A percentile compares a stretch with the other conserved stretches of the same genome.
phyloP scores from a whole-genome alignment of 2,113 vertebrate genomes.

The Rhinogobius similis region DNA sequence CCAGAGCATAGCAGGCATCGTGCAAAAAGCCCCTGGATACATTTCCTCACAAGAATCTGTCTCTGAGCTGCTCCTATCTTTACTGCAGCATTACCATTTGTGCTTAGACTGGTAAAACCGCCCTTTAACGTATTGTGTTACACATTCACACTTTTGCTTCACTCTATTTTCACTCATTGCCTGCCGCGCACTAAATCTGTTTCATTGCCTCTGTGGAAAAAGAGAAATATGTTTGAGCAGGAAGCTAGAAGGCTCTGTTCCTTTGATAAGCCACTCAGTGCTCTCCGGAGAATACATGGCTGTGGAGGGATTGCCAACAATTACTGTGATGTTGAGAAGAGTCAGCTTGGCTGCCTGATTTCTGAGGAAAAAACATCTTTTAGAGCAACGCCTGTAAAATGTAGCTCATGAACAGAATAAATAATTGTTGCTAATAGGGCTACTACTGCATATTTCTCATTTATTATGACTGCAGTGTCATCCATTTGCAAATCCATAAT shows the following conservation, averaged over 20 bases:
- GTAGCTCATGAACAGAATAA: constrained; percentile 7
- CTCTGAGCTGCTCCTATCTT: constrained; percentile 41
- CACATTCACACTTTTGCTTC: constrained; percentile 32
- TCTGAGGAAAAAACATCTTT: constrained; percentile 27
- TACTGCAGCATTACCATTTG: constrained; percentile 31
- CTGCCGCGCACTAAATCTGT: constrained; percentile 39
- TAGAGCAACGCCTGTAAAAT: constrained; percentile 3
- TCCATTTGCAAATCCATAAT: not conserved
- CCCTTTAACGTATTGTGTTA: constrained; percentile 57
- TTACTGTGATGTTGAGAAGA: constrained; percentile 60
- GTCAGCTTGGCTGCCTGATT: constrained; percentile 53
- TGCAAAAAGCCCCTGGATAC: constrained; percentile 32
- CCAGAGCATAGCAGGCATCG: constrained; percentile 30
- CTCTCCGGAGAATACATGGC: constrained; percentile 61
- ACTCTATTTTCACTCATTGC: constrained; percentile 7
- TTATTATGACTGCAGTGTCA: not conserved
- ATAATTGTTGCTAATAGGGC: not conserved
- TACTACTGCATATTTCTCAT: not conserved
- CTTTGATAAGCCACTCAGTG: constrained; percentile 63
- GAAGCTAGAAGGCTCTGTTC: constrained; percentile 60
- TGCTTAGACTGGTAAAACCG: constrained; percentile 45
- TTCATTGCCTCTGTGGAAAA: constrained; percentile 42
- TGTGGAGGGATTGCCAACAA: constrained; percentile 57
- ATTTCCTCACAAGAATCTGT: constrained; percentile 47
- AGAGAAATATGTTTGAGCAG: constrained; percentile 53